Conservation (phyloP, 2,888 invertebrate genomes). For the Erebia epiphron region DNA sequence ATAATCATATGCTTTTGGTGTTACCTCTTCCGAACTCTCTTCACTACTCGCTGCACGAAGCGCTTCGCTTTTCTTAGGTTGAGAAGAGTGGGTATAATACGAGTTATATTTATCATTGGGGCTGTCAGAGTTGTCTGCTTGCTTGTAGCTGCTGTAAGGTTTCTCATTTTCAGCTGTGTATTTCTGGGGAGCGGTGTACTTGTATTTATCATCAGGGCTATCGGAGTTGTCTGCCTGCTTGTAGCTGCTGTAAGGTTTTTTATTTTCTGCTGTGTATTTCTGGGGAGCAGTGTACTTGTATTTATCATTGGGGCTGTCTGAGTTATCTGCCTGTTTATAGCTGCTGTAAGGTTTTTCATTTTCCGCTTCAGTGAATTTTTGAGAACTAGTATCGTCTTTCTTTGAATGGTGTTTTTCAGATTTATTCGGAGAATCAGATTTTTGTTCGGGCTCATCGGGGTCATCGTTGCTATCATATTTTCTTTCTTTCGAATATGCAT, state of each 20-base stretch:
- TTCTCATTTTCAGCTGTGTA: conserved; percentile 54
- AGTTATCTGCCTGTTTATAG: conserved; percentile 55
- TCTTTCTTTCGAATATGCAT: conserved; percentile 85
- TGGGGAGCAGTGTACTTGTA: conserved; percentile 44
- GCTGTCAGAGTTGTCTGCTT: conserved; percentile 54
- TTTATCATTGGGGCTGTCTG: conserved; percentile 54
- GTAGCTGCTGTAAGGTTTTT: conserved; percentile 57
- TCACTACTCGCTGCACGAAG: conserved; percentile 59
- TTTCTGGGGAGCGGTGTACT: conserved; percentile 49
- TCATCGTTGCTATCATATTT: conserved; percentile 84
- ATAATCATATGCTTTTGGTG: conserved; percentile 71
- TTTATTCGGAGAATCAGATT: conserved; percentile 61
- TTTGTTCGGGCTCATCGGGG: conserved; percentile 76
- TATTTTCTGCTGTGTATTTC: conserved; percentile 53
- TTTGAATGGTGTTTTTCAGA: conserved; percentile 62
- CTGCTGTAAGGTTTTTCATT: conserved; percentile 56
- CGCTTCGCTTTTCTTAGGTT: conserved; percentile 69
- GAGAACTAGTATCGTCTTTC: conserved; percentile 53
- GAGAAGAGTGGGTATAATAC: conserved; percentile 67
- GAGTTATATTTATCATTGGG: conserved; percentile 64
- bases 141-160: conserved; percentile 56
- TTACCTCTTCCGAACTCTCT: conserved; percentile 66
- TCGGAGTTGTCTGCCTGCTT: conserved; percentile 56
- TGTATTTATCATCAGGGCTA: conserved; percentile 64
- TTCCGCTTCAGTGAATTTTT: conserved; percentile 54